Percentiles rank a stretch among this genome's conserved stretches.
Conservation (phyloP, 2,797 vertebrate species). For the Chloroceryle amazona region DNA sequence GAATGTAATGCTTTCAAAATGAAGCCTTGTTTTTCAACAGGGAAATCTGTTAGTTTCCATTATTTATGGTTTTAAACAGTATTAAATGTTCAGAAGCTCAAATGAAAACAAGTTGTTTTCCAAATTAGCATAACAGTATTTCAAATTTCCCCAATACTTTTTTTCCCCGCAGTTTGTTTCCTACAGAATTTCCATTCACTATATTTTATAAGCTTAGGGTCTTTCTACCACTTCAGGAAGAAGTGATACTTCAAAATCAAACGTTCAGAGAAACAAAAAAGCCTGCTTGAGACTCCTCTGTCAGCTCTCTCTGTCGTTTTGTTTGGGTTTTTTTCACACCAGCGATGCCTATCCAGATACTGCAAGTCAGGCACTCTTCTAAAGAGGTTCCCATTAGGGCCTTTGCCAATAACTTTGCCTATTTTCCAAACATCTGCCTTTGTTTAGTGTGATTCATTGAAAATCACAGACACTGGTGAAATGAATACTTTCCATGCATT, state of each 20-base stretch:
- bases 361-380: not conserved
- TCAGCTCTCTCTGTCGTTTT: not conserved
- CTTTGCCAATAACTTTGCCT: not conserved
- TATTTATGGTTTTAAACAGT: not conserved
- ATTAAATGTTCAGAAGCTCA: slow-evolving; percentile 8
- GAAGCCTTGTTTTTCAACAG: not conserved
- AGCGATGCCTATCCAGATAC: not conserved
- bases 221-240: not conserved
- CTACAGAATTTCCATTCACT: not conserved
- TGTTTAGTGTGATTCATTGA: not conserved
- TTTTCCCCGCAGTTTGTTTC: not conserved
- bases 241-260: not conserved
- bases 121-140: not conserved
- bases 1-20: slow-evolving; percentile 5
- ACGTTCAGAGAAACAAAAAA: not conserved
- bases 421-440: slow-evolving; percentile 31
- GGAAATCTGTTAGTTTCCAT: not conserved
- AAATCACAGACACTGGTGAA: slow-evolving; percentile 18
- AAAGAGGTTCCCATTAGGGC: not conserved
- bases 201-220: not conserved
- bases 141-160: not conserved
- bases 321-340: not conserved
- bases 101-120: not conserved
- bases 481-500: not conserved
- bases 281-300: not conserved